These are phyloP conservation scores for Brassicogethes aeneus DNA, from an alignment of 2,888 invertebrate species.

Conservation along the genomic window DNA sequence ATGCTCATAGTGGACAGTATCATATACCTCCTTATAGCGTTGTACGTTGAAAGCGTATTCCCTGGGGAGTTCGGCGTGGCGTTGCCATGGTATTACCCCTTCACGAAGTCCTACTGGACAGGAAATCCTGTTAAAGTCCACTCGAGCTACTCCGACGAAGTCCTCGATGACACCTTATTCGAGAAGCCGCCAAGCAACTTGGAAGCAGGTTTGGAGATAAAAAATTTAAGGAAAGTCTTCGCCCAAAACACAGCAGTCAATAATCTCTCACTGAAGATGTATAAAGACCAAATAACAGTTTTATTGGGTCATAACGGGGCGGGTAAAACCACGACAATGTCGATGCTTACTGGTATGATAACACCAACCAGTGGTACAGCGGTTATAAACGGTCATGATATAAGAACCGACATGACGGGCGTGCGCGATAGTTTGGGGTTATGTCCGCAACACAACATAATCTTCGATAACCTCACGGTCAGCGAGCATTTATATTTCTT, in stretches of 20 bases:
- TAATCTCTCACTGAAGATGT: conserved; percentile 62
- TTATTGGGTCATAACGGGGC: conserved; percentile 73
- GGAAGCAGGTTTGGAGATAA: conserved; percentile 40
- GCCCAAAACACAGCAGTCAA: conserved; percentile 48
- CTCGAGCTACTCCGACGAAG: not conserved
- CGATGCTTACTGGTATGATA: conserved; percentile 68
- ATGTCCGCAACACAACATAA: conserved; percentile 72
- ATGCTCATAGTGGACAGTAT: conserved; percentile 61
- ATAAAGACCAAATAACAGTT: conserved; percentile 75
- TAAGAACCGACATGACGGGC: conserved; percentile 46
- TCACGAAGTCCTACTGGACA: conserved; percentile 53
- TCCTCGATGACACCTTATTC: too few species aligned
- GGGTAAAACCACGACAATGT: conserved; percentile 83
- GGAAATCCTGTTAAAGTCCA: too few species aligned
- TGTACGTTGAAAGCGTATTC: conserved; percentile 79
- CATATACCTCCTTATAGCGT: conserved; percentile 64
- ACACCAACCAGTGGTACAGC: conserved; percentile 57
- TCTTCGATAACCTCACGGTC: conserved; percentile 69
- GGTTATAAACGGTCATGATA: conserved; percentile 55
- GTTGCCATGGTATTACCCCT: conserved; percentile 71
- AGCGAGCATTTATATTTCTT: conserved; percentile 70
- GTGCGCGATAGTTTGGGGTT: conserved; percentile 60
- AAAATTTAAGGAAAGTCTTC: conserved; percentile 50
- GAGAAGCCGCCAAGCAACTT: conserved; percentile 40
- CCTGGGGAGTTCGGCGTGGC: conserved; percentile 84